These are phyloP conservation scores for Crypturellus tataupa DNA, from an alignment of 2,797 vertebrate species.

Conservation along the genomic window DNA sequence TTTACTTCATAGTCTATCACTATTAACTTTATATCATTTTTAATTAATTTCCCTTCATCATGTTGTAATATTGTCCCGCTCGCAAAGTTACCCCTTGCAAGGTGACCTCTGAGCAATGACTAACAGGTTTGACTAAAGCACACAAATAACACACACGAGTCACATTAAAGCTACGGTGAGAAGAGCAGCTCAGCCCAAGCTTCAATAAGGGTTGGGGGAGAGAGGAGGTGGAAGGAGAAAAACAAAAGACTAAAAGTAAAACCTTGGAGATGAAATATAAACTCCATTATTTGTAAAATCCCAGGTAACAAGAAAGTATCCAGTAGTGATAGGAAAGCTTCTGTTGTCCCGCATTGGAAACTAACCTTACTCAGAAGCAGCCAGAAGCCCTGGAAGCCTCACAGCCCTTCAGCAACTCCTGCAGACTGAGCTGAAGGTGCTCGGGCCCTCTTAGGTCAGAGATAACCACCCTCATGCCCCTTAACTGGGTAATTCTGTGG, in stretches of 20 bases:
- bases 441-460: neutral
- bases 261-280: constrained; percentile 47
- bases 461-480: neutral
- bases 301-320: neutral
- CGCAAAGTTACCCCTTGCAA: constrained; percentile 18
- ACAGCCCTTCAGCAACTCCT: fast-evolving
- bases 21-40: constrained; percentile 57
- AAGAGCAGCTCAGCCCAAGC: constrained; percentile 38
- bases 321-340: neutral
- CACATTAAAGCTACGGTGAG: constrained; percentile 55
- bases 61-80: neutral
- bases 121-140: constrained; percentile 42
- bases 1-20: constrained; percentile 37
- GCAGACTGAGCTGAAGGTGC: fast-evolving
- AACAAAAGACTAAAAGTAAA: neutral
- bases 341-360: neutral
- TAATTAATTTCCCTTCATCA: constrained; percentile 60
- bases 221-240: neutral
- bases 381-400: neutral
- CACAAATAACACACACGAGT: constrained; percentile 53
- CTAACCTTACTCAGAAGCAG: neutral
- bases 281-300: neutral
- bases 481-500: neutral
- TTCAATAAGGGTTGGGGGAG: neutral
- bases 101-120: constrained; percentile 45